Evolutionary conservation across 2,113 vertebrate genomes (phyloP), one percentile per base, ranked within the genome.

Genomic region (Nycticorax nycticorax): DNA sequence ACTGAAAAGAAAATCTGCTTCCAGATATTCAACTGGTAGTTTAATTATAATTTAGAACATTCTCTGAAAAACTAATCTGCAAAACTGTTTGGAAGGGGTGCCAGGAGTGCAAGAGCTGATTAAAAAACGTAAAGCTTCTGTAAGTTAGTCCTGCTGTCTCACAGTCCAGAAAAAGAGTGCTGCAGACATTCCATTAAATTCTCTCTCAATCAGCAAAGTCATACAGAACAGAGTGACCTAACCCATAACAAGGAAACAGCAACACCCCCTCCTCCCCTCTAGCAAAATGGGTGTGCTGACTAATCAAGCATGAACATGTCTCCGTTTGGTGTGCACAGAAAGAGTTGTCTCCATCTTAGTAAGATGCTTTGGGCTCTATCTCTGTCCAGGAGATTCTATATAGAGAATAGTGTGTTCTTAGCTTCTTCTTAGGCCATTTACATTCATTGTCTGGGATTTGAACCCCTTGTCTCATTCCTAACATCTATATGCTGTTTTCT

Each of bases 271-370:
- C 4, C 4, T 67, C 12, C 32, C 18, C 27, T 37, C 9, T 53
- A 57, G 35, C 32, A 39, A 79, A 91, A 69, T 27, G 27, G 3
- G 41, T 74, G 15, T 67, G 37, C 64, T 80, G 41, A 59, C 28
- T 66, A 41, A 75, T 75, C 20, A 87, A 67, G 12, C 28, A 23
- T 37, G 12, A 86, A 35, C 7, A 32, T 8, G 6, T 83, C n/a
- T 73, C 32, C 11, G 19, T 75, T 73, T 0, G 16, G 7, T 81
- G 41, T 57, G 21, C 0, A 0, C 24, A 57, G 64, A 30, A 77
- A 0, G 0, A 55, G 10, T 71, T 85, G 18, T 37, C 28, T 85
- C 37, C 16, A 4, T 57, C 30, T 82, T 72, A 26, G 39, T 73
- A 91, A 35, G n/a, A 24, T 72, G 18, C 14, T 89, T 94, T 91